phyloP scores from a whole-genome alignment of 2,797 vertebrate species.

The Lates japonicus region DNA sequence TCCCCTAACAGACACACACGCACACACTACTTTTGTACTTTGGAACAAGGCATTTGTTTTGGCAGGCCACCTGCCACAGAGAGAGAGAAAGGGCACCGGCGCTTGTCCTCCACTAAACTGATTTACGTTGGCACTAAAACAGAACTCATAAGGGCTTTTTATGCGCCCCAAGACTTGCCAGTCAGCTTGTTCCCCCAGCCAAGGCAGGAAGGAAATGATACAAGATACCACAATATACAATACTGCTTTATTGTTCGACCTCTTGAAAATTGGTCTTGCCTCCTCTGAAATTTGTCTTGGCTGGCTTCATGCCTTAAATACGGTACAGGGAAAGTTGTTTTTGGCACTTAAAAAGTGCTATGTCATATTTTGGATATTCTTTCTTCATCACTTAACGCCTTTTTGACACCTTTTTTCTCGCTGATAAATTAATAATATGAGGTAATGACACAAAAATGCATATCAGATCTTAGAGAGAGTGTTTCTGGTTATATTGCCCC shows the following conservation, averaged over 20 bases:
- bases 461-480: not conserved
- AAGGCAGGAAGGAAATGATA: slow-evolving; percentile 72
- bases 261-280: slow-evolving; percentile 47
- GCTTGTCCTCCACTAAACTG: slow-evolving; percentile 73
- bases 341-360: slow-evolving; percentile 22
- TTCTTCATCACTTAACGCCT: slow-evolving; percentile 15
- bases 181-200: slow-evolving; percentile 57
- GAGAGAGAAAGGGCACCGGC: slow-evolving; percentile 46
- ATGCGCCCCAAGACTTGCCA: slow-evolving; percentile 54
- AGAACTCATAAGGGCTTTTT: slow-evolving; percentile 69
- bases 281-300: slow-evolving; percentile 57
- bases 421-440: slow-evolving; percentile 20
- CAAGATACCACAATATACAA: slow-evolving; percentile 59
- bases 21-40: slow-evolving; percentile 32
- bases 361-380: slow-evolving; percentile 24
- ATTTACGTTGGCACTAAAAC: slow-evolving; percentile 78
- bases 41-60: slow-evolving; percentile 64
- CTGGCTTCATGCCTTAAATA: slow-evolving; percentile 24
- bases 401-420: slow-evolving; percentile 18
- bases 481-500: slow-evolving; percentile 18
- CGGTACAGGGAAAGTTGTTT: slow-evolving; percentile 33
- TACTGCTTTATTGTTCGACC: slow-evolving; percentile 57
- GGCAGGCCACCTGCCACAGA: slow-evolving; percentile 67
- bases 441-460: slow-evolving; percentile 34
- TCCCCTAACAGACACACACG: slow-evolving; percentile 22